Evolutionary conservation across 2,797 vertebrate species (phyloP).

Genomic region (Triplophysa yarkandensis): DNA sequence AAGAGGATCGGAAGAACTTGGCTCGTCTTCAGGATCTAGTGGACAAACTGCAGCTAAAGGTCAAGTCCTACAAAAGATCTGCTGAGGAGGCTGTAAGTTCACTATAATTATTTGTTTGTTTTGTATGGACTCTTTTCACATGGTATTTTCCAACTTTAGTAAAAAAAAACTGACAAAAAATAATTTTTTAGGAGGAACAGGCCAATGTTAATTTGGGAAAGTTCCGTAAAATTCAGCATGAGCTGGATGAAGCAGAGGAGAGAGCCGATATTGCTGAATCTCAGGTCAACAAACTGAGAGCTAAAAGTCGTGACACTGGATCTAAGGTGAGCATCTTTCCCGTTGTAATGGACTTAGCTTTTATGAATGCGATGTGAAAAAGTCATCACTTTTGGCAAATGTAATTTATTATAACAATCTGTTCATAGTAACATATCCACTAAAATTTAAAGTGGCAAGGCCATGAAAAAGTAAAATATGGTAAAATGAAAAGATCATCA

Average conservation of each 20-base stretch:
- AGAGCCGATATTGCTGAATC: slow-evolving; percentile 79
- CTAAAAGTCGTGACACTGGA: slow-evolving; percentile 74
- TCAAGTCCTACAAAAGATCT: slow-evolving; percentile 62
- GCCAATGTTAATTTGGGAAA: slow-evolving; percentile 83
- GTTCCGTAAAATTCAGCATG: slow-evolving; percentile 86
- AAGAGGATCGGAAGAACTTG: slow-evolving; percentile 63
- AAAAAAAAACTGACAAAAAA: background rate
- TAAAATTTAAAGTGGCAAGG: background rate
- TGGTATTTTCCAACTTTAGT: too few relatives aligned
- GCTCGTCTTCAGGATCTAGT: slow-evolving; percentile 61
- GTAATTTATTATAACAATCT: too few relatives aligned
- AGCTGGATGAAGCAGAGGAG: slow-evolving; percentile 81
- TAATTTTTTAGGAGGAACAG: slow-evolving; percentile 75
- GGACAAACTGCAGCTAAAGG: slow-evolving; percentile 63
- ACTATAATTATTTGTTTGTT: too few relatives aligned
- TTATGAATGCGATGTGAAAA: background rate
- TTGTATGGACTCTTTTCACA: background rate
- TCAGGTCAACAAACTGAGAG: slow-evolving; percentile 78
- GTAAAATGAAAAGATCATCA: too few relatives aligned
- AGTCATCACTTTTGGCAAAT: background rate
- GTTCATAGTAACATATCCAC: background rate
- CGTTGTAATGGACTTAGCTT: background rate
- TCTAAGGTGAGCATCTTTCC: slow-evolving; percentile 66
- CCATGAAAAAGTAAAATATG: too few relatives aligned
- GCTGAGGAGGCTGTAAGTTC: slow-evolving; percentile 57